Evolutionary conservation across 2,797 vertebrate genomes (phyloP).

Genomic region (Kryptolebias ocellatus): DNA sequence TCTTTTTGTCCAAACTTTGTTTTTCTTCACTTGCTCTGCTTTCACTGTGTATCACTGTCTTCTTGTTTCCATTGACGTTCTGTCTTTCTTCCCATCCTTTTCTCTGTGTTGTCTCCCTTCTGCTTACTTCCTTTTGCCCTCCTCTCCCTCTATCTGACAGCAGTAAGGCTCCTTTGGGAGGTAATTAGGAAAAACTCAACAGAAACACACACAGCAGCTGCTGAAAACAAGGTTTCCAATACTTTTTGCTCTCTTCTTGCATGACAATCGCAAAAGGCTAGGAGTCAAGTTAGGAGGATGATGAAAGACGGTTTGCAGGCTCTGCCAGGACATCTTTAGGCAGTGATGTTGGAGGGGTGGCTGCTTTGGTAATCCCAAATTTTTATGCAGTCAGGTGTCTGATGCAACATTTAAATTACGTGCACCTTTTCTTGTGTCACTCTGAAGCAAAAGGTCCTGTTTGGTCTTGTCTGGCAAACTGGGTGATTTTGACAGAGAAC

Average conservation of each 20-base stretch:
- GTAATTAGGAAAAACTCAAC: constrained; percentile 83
- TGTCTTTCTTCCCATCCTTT: constrained; percentile 51
- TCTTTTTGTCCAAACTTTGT: constrained; percentile 33
- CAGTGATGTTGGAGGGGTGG: constrained; percentile 36
- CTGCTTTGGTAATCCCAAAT: constrained; percentile 55
- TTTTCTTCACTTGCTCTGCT: constrained; percentile 28
- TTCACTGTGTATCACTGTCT: constrained; percentile 27
- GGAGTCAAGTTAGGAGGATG: constrained; percentile 36
- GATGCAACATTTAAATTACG: constrained; percentile 32
- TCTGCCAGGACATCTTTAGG: constrained; percentile 54
- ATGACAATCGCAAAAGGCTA: constrained; percentile 68
- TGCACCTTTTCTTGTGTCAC: constrained; percentile 36
- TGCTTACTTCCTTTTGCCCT: constrained; percentile 49
- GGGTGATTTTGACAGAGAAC: constrained; percentile 22
- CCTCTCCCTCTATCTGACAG: constrained; percentile 67
- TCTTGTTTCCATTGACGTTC: constrained; percentile 40
- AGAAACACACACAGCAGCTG: constrained; percentile 76
- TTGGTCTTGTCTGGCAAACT: constrained; percentile 28
- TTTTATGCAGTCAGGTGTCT: constrained; percentile 29
- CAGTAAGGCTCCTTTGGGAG: constrained; percentile 80
- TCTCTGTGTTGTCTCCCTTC: constrained; percentile 36
- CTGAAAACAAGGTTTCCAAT: constrained; percentile 75
- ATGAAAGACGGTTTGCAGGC: constrained; percentile 28
- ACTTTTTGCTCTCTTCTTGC: constrained; percentile 52
- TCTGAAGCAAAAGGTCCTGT: constrained; percentile 31